Conservation (phyloP, 2,797 vertebrate species). For the Acanthurus lineatus region DNA sequence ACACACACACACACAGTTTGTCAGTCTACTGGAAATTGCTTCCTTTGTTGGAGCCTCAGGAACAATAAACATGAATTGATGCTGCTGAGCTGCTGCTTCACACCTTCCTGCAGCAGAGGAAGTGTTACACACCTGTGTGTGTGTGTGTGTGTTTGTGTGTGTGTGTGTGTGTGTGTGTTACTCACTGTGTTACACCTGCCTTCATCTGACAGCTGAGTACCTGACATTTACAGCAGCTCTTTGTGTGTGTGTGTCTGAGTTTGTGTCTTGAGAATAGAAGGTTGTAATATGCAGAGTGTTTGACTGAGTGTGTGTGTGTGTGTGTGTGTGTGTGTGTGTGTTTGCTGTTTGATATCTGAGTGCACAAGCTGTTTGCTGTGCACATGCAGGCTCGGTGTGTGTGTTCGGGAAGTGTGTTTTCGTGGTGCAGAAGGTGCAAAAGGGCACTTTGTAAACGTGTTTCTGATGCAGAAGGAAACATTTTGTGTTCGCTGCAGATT, state of each 20-base stretch:
- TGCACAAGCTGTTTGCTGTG: neutral
- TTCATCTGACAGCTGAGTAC: no score
- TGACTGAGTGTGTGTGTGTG: no score
- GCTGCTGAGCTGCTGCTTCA: constrained; percentile 18
- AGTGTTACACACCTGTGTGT: neutral
- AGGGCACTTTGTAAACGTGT: neutral
- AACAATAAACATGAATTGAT: constrained; percentile 53
- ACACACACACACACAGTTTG: no score
- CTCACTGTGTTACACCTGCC: neutral
- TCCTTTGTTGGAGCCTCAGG: constrained; percentile 25
- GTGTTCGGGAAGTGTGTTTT: neutral
- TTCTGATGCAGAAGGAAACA: no score
- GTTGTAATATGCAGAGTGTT: neutral
- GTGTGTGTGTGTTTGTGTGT: no score
- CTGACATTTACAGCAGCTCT: constrained; percentile 15
- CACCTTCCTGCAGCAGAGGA: constrained; percentile 10
- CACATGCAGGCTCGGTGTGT: neutral
- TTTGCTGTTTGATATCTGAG: neutral
- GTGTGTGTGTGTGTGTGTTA: neutral
- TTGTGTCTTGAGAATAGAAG: neutral
- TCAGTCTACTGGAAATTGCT: neutral
- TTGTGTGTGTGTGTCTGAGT: neutral
- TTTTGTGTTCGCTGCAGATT: no score
- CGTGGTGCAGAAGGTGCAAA: no score
- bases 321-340: no score